Evolutionary conservation across 2,888 invertebrate species (phyloP), one percentile per base, ranked within the genome.

Genomic region (Amphipoea lucens): DNA sequence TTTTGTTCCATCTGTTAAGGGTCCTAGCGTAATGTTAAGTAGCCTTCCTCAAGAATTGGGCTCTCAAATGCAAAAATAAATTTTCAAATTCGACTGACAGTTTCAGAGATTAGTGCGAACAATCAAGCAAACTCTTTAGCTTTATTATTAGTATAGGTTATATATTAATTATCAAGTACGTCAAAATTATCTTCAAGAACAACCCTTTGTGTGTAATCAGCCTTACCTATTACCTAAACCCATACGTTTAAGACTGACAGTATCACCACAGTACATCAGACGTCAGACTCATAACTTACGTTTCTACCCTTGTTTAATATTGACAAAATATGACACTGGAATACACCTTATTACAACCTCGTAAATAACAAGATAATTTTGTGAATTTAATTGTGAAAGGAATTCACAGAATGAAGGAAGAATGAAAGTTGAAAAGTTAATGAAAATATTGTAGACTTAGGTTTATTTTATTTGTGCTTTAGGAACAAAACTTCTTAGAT

Each of bases 331-430:
- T 71, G 36, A 63, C 17, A 65, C 68, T 81, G 29, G 29, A 29
- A 29, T 29, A 29, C 29, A 29, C 29, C 29, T 87, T 79, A 81
- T 84, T 74, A 79, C 48, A 71, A 74, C 68, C 69, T 75, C 36
- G 51, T 48, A 74, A 84, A 85, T 51, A 87, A 81, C 51, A 42
- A 74, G 73, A 87, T 72, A 48, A 87, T 84, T 74, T 74, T n/a
- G 54, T 36, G 54, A 70, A 78, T 84, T 76, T 76, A 67, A 79
- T 83, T 75, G 54, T 68, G n/a, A 60, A 86, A 74, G 76, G 65
- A 76, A 81, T 76, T 73, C 40, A 54, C 40, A 60, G 6, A 75
- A 65, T 81, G 60, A 54, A 75, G 29, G 40, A 65, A 79, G 57
- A 73, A 79, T 84, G 4, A 71, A 62, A 66, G 40, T 80, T 63